phyloP scores from a whole-genome alignment of 35 echinoderm and acorn worm genomes.

The Hemicentrotus pulcherrimus region DNA sequence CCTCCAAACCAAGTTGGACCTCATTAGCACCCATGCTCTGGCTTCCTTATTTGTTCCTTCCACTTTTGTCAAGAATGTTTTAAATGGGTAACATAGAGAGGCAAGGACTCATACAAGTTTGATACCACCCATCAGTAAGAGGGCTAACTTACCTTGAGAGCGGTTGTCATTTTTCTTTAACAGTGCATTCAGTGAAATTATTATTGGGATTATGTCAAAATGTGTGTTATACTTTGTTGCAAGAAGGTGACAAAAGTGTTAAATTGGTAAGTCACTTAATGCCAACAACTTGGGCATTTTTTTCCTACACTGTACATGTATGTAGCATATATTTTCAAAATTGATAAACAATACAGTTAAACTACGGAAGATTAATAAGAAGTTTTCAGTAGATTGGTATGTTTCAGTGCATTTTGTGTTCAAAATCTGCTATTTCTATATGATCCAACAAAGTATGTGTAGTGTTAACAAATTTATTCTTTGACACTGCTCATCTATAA shows the following conservation, averaged over 20 bases:
- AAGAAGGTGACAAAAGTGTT: neutral
- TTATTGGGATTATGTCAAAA: neutral
- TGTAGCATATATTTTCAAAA: neutral
- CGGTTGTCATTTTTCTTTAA: neutral
- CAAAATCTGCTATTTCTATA: too few relatives aligned
- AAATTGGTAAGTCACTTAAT: neutral
- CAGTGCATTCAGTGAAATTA: neutral
- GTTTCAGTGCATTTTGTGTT: too few relatives aligned
- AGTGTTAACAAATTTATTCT: too few relatives aligned
- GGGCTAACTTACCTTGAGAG: neutral
- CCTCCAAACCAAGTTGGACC: conserved; percentile 4
- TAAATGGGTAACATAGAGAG: neutral
- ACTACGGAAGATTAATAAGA: too few relatives aligned
- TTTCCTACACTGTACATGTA: neutral
- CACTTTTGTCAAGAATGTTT: neutral
- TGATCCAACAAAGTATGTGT: too few relatives aligned
- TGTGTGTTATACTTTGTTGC: neutral
- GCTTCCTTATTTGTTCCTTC: conserved; percentile 25
- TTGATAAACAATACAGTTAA: too few relatives aligned
- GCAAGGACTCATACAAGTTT: neutral
- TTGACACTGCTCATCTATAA: too few relatives aligned
- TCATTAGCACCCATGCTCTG: neutral
- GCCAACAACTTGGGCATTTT: neutral
- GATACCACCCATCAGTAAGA: neutral
- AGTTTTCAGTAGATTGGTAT: too few relatives aligned